Evolutionary conservation across 2,797 vertebrate genomes (phyloP).

Genomic region (Distichodus sexfasciatus): DNA sequence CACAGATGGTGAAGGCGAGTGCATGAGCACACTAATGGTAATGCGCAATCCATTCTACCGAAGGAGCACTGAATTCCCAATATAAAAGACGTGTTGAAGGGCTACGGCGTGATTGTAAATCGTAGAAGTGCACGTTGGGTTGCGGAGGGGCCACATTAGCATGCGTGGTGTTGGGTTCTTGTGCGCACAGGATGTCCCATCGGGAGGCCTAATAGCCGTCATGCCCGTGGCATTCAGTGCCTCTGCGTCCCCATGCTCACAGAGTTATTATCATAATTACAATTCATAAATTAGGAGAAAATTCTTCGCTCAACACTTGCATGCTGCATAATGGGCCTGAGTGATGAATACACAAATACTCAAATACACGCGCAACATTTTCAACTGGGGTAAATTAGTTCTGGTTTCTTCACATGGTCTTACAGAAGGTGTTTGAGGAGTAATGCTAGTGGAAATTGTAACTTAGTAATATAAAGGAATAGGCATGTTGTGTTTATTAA

Average conservation of each 20-base stretch:
- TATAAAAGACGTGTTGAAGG: slow-evolving; percentile 20
- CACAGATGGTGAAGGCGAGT: slow-evolving; percentile 2
- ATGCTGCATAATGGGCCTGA: slow-evolving; percentile 22
- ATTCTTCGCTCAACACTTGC: slow-evolving; percentile 16
- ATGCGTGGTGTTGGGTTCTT: slow-evolving; percentile 17
- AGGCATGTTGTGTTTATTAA: slow-evolving; percentile 59
- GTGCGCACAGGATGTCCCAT: slow-evolving; percentile 21
- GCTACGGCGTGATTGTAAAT: slow-evolving; percentile 21
- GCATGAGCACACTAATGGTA: slow-evolving; percentile 6
- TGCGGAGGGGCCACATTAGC: slow-evolving; percentile 35
- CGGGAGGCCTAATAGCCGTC: slow-evolving; percentile 32
- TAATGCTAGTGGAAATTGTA: slow-evolving; percentile 27
- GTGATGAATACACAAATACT: slow-evolving; percentile 38
- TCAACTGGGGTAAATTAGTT: slow-evolving; percentile 42
- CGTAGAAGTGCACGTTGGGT: slow-evolving; percentile 9
- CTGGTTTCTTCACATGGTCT: slow-evolving; percentile 4
- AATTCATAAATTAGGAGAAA: slow-evolving; percentile 47
- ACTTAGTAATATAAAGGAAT: slow-evolving; percentile 15
- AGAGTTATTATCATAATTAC: slow-evolving; percentile 48
- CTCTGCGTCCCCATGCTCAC: slow-evolving; percentile 20
- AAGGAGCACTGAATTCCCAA: slow-evolving; percentile 16
- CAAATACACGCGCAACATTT: background rate
- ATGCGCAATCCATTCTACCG: slow-evolving; percentile 16
- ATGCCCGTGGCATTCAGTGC: slow-evolving; percentile 34
- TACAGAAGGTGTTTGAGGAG: slow-evolving; percentile 25